Percentiles rank a stretch among this genome's conserved stretches.
Evolutionary conservation across 2,113 vertebrate species (phyloP).

Genomic region (Tiliqua scincoides): DNA sequence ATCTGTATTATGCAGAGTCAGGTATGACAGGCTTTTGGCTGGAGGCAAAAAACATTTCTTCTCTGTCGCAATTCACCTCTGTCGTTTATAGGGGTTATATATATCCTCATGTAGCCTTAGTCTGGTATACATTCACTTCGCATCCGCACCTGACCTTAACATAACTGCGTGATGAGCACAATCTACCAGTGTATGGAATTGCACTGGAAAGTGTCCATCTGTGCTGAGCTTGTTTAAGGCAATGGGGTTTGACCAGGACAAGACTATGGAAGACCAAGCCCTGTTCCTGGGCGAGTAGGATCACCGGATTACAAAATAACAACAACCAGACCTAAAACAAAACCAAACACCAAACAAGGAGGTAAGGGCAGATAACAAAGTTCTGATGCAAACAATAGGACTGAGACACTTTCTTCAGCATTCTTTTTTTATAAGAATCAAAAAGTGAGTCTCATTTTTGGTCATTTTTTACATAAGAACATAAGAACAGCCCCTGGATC

Average conservation of each 20-base stretch:
- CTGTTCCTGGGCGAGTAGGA: background rate
- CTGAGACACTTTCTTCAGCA: background rate
- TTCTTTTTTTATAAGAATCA: background rate
- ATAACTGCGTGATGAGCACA: slow-evolving; percentile 1
- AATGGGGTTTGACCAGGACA: background rate
- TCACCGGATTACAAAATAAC: background rate
- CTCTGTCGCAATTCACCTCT: slow-evolving; percentile 38
- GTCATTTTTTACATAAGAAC: no score
- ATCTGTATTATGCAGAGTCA: slow-evolving; percentile 14
- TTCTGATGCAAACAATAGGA: background rate
- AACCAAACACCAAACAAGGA: background rate
- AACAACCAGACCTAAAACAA: no score
- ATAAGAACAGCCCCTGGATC: no score
- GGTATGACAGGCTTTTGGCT: slow-evolving; percentile 46
- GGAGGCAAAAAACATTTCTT: slow-evolving; percentile 1
- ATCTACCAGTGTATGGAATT: slow-evolving; percentile 38
- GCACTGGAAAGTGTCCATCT: background rate
- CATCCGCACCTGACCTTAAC: background rate
- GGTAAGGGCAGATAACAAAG: no score
- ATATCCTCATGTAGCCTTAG: slow-evolving; percentile 45
- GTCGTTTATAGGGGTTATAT: background rate
- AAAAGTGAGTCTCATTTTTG: background rate
- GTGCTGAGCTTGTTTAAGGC: background rate
- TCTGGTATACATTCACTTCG: slow-evolving; percentile 31
- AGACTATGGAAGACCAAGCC: background rate